Percentiles rank a stretch among this genome's conserved stretches.
Evolutionary conservation across 92 coral and sea anemone genomes (phyloP).

Genomic region (Blastomussa wellsi): DNA sequence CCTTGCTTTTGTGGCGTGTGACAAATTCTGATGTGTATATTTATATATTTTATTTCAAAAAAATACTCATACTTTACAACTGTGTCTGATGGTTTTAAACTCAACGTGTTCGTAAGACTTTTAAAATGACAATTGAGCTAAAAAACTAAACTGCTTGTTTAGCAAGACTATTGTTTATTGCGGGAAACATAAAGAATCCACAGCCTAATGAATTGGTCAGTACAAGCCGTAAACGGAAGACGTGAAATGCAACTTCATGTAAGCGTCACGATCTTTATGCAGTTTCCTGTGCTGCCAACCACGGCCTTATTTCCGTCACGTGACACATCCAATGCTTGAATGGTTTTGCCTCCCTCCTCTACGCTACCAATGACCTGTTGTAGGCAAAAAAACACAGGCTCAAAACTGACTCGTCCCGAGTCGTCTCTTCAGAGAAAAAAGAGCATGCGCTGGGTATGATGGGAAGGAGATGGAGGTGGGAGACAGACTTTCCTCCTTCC

Average conservation of each 20-base stretch:
- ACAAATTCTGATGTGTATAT: background rate
- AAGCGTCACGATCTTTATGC: conserved; percentile 72
- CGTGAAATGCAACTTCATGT: conserved; percentile 7
- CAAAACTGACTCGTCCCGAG: too few relatives aligned
- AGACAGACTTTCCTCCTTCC: too few relatives aligned
- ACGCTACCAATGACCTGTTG: conserved; percentile 71
- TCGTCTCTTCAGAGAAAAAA: too few relatives aligned
- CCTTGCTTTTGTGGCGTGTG: background rate
- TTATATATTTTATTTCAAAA: background rate
- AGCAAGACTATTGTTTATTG: background rate
- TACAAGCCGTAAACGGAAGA: background rate
- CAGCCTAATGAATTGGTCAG: background rate
- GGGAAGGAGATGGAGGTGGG: too few relatives aligned
- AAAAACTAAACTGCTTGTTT: background rate
- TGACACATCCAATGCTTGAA: conserved; percentile 89
- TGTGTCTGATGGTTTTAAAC: background rate
- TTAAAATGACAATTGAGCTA: background rate
- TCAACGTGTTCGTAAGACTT: background rate
- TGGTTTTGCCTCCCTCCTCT: conserved; percentile 83
- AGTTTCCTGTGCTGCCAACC: conserved; percentile 83
- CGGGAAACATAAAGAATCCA: background rate
- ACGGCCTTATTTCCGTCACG: conserved; percentile 66
- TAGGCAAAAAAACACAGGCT: too few relatives aligned
- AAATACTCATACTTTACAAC: conserved; percentile 17
- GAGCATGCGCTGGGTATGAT: too few relatives aligned